Conservation (phyloP, 1,140 invertebrate genomes). For the Apis laboriosa region DNA sequence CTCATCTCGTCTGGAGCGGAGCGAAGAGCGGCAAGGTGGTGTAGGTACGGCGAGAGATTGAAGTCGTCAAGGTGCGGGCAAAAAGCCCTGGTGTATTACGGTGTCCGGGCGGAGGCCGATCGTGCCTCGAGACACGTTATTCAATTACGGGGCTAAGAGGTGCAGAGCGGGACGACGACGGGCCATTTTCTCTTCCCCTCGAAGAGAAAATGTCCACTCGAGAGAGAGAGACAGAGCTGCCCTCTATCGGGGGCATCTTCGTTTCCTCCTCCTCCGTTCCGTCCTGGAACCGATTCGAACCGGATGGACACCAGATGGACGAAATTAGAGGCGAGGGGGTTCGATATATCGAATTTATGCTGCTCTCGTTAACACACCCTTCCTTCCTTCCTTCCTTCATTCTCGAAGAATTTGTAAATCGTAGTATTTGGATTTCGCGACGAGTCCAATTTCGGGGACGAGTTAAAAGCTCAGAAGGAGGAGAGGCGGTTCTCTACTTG, state of each 20-base stretch:
- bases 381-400: too few species aligned
- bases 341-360: conserved; percentile 74
- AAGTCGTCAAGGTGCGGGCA: conserved; percentile 50
- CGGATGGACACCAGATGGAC: conserved; percentile 35
- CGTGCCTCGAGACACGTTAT: conserved; percentile 72
- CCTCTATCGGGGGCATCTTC: conserved; percentile 42
- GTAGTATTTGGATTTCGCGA: not conserved
- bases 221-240: conserved; percentile 15
- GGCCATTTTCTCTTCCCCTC: conserved; percentile 56
- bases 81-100: conserved; percentile 62
- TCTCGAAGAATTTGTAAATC: too few species aligned
- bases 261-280: conserved; percentile 24
- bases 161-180: conserved; percentile 64
- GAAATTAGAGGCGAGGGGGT: conserved; percentile 57
- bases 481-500: not conserved
- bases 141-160: conserved; percentile 75
- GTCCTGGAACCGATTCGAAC: not conserved
- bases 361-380: not conserved
- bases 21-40: not conserved
- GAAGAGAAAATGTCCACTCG: conserved; percentile 31
- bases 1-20: conserved; percentile 44
- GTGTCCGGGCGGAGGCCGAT: conserved; percentile 61
- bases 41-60: conserved; percentile 49
- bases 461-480: not conserved
- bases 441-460: not conserved